phyloP scores from a whole-genome alignment of 2,888 invertebrate genomes.

The Ctena decussata region DNA sequence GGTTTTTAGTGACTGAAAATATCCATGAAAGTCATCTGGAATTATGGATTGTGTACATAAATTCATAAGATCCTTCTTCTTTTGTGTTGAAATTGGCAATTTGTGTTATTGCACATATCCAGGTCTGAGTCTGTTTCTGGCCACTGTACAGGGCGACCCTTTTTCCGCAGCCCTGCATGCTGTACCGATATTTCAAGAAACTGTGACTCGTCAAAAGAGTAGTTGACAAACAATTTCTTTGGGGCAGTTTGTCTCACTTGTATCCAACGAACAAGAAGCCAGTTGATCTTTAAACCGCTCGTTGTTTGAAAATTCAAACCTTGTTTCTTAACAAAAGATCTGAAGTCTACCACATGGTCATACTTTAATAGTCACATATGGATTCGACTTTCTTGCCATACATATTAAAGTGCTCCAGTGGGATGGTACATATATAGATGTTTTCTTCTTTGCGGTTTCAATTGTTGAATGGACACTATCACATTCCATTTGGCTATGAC shows the following conservation, averaged over 20 bases:
- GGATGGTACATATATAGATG: not conserved
- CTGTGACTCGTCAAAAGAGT: not conserved
- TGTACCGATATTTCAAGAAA: not conserved
- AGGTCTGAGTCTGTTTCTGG: not conserved
- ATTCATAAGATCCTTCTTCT: conserved; percentile 16
- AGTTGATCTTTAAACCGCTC: not conserved
- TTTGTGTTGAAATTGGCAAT: conserved; percentile 5
- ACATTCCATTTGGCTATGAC: conserved; percentile 51
- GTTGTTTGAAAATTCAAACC: conserved; percentile 1
- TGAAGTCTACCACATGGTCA: not conserved
- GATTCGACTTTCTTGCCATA: conserved; percentile 20
- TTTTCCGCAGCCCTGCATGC: not conserved
- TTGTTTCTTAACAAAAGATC: not conserved
- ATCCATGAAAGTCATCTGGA: conserved; percentile 4
- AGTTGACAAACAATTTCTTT: not conserved
- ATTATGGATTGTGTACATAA: not conserved
- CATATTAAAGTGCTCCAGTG: conserved; percentile 1
- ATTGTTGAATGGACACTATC: conserved; percentile 31
- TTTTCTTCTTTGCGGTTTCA: conserved; percentile 20
- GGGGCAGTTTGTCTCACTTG: conserved; percentile 3
- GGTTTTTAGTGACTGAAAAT: not conserved
- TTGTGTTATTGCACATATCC: not conserved
- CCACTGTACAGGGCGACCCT: not conserved
- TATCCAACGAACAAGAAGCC: conserved; percentile 10
- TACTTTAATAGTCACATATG: conserved; percentile 27